Evolutionary conservation across 2,797 vertebrate genomes (phyloP).

Genomic region (Gadopsis bispinosus): DNA sequence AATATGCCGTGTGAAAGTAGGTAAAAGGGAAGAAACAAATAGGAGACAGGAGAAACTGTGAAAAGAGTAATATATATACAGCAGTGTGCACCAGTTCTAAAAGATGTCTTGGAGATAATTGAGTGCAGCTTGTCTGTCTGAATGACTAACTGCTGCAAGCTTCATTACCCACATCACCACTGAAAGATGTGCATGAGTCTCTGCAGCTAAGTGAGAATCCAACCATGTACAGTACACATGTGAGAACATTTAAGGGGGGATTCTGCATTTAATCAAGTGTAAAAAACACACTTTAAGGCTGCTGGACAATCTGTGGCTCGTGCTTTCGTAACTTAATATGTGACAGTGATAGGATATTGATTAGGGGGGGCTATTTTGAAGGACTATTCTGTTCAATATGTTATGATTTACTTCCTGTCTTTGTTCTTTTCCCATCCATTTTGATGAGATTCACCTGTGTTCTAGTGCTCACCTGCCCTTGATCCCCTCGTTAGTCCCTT

Average conservation of each 20-base stretch:
- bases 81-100: background rate
- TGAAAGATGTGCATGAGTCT: constrained; percentile 46
- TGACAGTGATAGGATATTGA: constrained; percentile 3
- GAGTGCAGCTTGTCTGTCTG: constrained; percentile 30
- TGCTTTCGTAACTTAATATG: constrained; percentile 28
- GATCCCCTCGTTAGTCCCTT: no score
- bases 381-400: no score
- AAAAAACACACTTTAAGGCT: constrained; percentile 37
- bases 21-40: background rate
- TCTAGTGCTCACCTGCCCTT: no score
- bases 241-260: constrained; percentile 12
- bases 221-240: constrained; percentile 11
- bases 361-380: background rate
- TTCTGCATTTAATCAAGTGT: constrained; percentile 43
- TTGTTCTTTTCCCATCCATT: no score
- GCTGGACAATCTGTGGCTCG: background rate
- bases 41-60: background rate
- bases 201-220: constrained; percentile 26
- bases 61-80: background rate
- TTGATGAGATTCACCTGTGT: no score
- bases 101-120: constrained; percentile 24
- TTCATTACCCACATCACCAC: constrained; percentile 58
- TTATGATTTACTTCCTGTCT: no score
- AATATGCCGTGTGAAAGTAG: background rate
- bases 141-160: constrained; percentile 40